Conservation (phyloP, 1,140 invertebrate species). For the Zaprionus tsacasi region DNA sequence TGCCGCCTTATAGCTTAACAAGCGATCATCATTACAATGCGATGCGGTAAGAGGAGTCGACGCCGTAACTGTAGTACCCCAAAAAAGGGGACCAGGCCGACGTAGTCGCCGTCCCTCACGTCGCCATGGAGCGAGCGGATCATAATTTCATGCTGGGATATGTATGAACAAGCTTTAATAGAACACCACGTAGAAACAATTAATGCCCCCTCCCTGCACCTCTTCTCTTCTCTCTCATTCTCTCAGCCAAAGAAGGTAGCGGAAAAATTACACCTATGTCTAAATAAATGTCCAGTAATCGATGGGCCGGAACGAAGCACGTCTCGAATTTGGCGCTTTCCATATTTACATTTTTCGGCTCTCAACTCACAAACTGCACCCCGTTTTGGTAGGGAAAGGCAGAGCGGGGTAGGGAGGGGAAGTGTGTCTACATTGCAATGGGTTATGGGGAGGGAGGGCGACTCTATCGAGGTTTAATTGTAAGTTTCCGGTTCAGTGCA, state of each 20-base stretch:
- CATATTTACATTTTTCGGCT: slow-evolving; percentile 62
- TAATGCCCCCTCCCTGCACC: slow-evolving; percentile 43
- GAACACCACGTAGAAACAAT: slow-evolving; percentile 74
- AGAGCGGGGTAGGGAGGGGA: neutral
- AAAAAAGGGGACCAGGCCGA: slow-evolving; percentile 39
- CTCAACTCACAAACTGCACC: slow-evolving; percentile 42
- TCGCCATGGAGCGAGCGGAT: slow-evolving; percentile 46
- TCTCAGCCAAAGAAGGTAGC: slow-evolving; percentile 51
- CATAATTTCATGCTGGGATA: slow-evolving; percentile 58
- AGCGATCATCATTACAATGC: slow-evolving; percentile 59
- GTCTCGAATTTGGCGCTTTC: slow-evolving; percentile 57
- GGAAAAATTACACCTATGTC: slow-evolving; percentile 60
- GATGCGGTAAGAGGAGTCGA: slow-evolving; percentile 30
- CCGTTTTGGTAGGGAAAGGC: neutral
- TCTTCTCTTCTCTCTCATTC: slow-evolving; percentile 6
- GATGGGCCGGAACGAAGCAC: slow-evolving; percentile 64
- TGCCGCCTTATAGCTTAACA: slow-evolving; percentile 59
- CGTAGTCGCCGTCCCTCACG: slow-evolving; percentile 50
- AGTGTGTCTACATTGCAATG: slow-evolving; percentile 47
- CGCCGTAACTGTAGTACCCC: slow-evolving; percentile 24
- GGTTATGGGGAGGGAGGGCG: slow-evolving; percentile 50
- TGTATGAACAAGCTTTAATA: slow-evolving; percentile 61
- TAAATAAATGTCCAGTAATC: slow-evolving; percentile 67
- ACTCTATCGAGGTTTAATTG: slow-evolving; percentile 58
- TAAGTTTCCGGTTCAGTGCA: slow-evolving; percentile 78